Percentiles rank a stretch among this genome's conserved stretches.
phyloP scores from a whole-genome alignment of 2,797 vertebrate genomes.

The Alectoris magna region DNA sequence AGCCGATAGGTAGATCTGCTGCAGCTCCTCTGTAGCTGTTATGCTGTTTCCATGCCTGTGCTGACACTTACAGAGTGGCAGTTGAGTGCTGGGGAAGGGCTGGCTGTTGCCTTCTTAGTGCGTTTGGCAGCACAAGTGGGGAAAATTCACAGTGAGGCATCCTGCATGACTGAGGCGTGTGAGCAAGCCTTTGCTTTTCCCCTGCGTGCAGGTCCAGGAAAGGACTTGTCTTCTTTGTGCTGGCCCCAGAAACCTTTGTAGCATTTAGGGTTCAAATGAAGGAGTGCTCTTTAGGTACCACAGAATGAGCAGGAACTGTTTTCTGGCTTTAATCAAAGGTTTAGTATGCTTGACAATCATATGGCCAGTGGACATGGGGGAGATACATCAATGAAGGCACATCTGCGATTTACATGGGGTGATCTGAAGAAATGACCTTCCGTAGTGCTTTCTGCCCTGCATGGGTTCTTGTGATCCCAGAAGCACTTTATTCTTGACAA shows the following conservation, averaged over 20 bases:
- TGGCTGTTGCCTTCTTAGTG: not conserved
- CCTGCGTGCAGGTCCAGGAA: fast-evolving
- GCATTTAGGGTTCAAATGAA: not conserved
- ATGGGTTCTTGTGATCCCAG: not conserved
- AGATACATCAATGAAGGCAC: not conserved
- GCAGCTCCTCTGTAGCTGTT: not conserved
- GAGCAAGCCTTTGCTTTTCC: not conserved
- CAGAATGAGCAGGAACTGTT: not conserved
- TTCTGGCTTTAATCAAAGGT: not conserved
- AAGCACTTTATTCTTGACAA: not conserved
- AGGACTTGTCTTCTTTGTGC: not conserved
- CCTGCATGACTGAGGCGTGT: not conserved
- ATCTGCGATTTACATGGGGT: not conserved
- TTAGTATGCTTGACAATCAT: not conserved
- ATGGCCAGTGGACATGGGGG: not conserved
- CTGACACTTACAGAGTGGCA: not conserved
- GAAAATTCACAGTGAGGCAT: not conserved
- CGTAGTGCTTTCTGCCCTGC: not conserved
- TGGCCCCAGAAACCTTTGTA: not conserved
- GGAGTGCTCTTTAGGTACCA: not conserved
- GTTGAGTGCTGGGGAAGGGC: not conserved
- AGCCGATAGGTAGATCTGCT: not conserved
- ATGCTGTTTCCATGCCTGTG: fast-evolving
- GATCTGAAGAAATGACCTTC: not conserved
- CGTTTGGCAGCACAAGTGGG: fast-evolving